Base-by-base conservation (phyloP, 2,888 invertebrate genomes). In the Drosophila tripunctata region DNA sequence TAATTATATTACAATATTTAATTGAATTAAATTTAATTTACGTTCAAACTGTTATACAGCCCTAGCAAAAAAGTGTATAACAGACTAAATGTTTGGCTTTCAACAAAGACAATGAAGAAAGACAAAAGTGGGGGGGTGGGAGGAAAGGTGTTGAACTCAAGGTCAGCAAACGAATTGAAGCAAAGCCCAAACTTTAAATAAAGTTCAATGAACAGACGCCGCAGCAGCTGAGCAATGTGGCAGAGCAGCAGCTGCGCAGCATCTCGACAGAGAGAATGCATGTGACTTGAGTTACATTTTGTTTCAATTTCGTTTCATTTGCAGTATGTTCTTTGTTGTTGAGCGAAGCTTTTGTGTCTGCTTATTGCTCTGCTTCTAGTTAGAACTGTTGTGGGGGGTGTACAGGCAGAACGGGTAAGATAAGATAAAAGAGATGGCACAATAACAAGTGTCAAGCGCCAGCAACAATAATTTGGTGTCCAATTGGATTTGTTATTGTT, bases 191-290 rank as follows among this genome's bases (percentile, higher is more conserved):
- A 44, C 48, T 52, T 50, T 36, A 30, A 54, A 56, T 51, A 43
- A 58, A 74, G 73, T 70, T 74, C 76, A 79, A 79, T 69, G 88
- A 73, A 77, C 76, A 70, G 72, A 58, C 66, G 57, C 50, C 63
- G 58, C 10, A 19, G n/a, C n/a, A n/a, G n/a, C n/a, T n/a, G n/a
- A n/a, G n/a, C n/a, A n/a, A n/a, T n/a, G n/a, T n/a, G n/a, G n/a
- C 8, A 40, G 10, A 10, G 45, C 51, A 40, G 47, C 48, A 67
- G 57, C 76, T 60, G 74, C 75, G 67, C 69, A 73, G 71, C 75
- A 62, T 77, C 73, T 48, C 51, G 12, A 51, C 47, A 43, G 33
- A 54, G 54, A 45, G n/a, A 15, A 51, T 38, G 71, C 75, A 67
- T 74, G 67, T 81, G 63, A 58, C 71, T 75, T 12, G 66, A 36